phyloP scores from a whole-genome alignment of 2,888 invertebrate genomes.

The Drosophila leonis region DNA sequence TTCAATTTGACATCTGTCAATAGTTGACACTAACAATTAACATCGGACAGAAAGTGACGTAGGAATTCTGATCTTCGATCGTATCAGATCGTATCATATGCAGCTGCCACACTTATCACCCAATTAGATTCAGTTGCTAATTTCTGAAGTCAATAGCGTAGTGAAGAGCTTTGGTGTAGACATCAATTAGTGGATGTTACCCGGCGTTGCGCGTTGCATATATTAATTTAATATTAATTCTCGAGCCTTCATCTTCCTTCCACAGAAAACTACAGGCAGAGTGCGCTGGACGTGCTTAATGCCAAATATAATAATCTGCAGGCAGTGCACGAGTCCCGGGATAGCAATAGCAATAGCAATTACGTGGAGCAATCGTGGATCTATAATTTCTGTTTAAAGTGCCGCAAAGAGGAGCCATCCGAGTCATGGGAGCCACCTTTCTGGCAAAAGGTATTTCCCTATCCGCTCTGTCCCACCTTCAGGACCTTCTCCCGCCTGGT shows the following conservation, averaged over 20 bases:
- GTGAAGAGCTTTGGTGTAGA: not conserved
- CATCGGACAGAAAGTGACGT: conserved; percentile 13
- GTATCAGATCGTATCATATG: conserved; percentile 7
- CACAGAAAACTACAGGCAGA: conserved; percentile 66
- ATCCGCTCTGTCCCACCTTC: conserved; percentile 94
- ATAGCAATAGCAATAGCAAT: conserved; percentile 51
- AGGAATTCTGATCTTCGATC: not conserved
- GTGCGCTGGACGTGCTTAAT: conserved; percentile 81
- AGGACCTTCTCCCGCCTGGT: conserved; percentile 92
- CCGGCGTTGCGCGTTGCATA: not conserved
- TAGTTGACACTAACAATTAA: conserved; percentile 44
- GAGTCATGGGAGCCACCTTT: conserved; percentile 93
- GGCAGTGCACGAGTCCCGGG: conserved; percentile 30
- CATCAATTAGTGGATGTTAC: not conserved
- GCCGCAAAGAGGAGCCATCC: conserved; percentile 90
- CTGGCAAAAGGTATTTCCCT: conserved; percentile 93
- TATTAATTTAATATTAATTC: not conserved
- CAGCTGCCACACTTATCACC: conserved; percentile 47
- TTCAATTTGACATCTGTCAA: conserved; percentile 37
- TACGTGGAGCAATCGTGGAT: conserved; percentile 89
- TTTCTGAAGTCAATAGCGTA: conserved; percentile 18
- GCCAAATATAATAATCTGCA: conserved; percentile 77
- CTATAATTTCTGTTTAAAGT: conserved; percentile 92
- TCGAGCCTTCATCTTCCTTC: too few species aligned
- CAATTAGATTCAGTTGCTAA: conserved; percentile 58